Conservation (phyloP, 2,888 invertebrate species). For the Apamea epomidion region DNA sequence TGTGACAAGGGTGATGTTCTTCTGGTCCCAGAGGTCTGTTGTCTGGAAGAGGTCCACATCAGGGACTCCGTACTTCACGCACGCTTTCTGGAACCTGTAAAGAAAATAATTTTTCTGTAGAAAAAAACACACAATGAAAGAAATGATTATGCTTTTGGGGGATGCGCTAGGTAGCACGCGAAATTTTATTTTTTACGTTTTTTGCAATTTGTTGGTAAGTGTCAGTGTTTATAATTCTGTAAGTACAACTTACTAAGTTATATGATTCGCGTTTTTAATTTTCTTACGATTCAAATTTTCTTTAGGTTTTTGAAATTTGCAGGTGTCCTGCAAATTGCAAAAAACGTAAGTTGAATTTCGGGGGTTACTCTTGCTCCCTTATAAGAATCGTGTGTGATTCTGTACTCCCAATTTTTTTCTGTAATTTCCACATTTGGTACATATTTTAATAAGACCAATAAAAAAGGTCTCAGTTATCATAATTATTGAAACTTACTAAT, state of each 20-base stretch:
- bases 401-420: not conserved
- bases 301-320: too few relatives aligned
- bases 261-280: too few relatives aligned
- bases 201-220: too few relatives aligned
- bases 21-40: constrained; percentile 97
- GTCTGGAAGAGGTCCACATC: constrained; percentile 97
- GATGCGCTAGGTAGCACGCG: too few relatives aligned
- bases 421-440: not conserved
- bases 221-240: too few relatives aligned
- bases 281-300: too few relatives aligned
- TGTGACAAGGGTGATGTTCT: constrained; percentile 97
- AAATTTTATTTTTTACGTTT: too few relatives aligned
- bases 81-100: constrained; percentile 95
- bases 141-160: not conserved
- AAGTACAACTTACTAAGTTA: too few relatives aligned
- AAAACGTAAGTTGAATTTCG: too few relatives aligned
- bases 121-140: not conserved
- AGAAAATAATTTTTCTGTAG: constrained; percentile 56
- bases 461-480: constrained; percentile 11
- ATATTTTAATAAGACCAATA: not conserved
- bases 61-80: constrained; percentile 95
- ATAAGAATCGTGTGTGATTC: not conserved
- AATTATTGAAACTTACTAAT: constrained; percentile 1
- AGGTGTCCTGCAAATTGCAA: too few relatives aligned
- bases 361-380: too few relatives aligned